Percentiles rank a stretch among this genome's conserved stretches.
Conservation (phyloP, 2,113 vertebrate species). For the Tichodroma muraria region DNA sequence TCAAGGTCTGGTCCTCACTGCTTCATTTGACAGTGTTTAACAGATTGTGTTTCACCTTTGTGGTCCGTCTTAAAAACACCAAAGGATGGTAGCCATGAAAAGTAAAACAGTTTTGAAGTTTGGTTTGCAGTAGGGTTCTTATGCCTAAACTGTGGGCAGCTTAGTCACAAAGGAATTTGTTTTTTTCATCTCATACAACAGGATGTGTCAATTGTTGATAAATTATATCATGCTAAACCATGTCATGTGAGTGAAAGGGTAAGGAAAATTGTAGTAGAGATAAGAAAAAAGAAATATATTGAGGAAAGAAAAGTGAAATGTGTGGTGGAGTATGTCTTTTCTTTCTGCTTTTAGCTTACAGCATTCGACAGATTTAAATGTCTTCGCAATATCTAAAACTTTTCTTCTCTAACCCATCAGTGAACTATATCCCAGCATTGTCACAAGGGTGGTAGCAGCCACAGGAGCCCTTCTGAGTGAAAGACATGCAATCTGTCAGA, state of each 20-base stretch:
- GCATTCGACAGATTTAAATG: neutral
- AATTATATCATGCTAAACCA: neutral
- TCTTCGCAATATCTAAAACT: neutral
- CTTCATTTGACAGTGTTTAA: neutral
- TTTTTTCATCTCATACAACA: neutral
- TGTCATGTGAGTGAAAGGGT: neutral
- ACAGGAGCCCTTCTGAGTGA: neutral
- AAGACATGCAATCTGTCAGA: neutral
- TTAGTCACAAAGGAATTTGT: neutral
- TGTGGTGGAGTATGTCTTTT: neutral
- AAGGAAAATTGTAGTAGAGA: neutral
- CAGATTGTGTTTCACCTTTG: neutral
- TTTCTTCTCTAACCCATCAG: neutral
- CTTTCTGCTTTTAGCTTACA: neutral
- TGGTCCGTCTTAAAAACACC: neutral
- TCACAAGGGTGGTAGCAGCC: neutral
- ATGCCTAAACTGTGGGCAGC: neutral
- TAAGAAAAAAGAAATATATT: neutral
- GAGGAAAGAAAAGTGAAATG: neutral
- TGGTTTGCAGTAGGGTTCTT: neutral
- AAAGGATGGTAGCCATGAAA: neutral
- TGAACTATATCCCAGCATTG: neutral
- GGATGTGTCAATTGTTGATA: neutral
- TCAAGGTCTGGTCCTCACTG: neutral
- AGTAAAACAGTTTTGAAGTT: neutral